Base-by-base conservation (phyloP, 2,888 invertebrate genomes). In the Dasypolia templi region DNA sequence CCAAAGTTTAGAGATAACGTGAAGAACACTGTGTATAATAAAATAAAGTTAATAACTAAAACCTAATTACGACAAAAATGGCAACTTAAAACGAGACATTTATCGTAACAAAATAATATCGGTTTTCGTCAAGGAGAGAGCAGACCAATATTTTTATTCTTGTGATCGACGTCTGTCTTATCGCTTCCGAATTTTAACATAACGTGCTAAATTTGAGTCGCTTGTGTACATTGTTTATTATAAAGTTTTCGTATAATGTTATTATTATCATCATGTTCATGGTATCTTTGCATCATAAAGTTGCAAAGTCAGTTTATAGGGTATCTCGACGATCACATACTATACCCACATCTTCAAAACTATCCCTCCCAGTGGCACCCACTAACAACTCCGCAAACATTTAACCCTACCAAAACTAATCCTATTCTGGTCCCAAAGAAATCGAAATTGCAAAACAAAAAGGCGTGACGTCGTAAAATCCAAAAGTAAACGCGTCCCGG, bases 381-480 rank as follows among this genome's bases (percentile, higher is more conserved):
- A 63, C 49, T 71, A 78, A 73, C 81, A 69, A 66, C 70, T 81
- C 26, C 55, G n/a, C 71, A 65, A 81, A 78, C 78, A 76, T 72
- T 78, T 56, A 77, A 75, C 74, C 79, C 69, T 69, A 72, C 66
- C 63, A 69, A 77, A 75, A 73, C 77, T 66, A 64, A 73, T 59
- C 71, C 72, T 14, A 83, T 82, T 64, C 66, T 26, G 46, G 35
- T 68, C 63, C 68, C 69, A 75, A 84, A 72, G 63, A 83, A 83
- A 84, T 78, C 64, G 77, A 78, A 84, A 78, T 85, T 62, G 80
- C 80, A 68, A 78, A 86, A 86, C 82, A 85, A 80, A 79, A 69
- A 75, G 63, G 75, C 72, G 79, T 76, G 32, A 53, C 75, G 22
- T 81, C 82, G 71, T 86, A 84, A 87, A 85, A 79, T 55, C 75